These are phyloP conservation scores for Pantelozetes paolii DNA, from an alignment of 2,888 invertebrate species.

Conservation along the genomic window DNA sequence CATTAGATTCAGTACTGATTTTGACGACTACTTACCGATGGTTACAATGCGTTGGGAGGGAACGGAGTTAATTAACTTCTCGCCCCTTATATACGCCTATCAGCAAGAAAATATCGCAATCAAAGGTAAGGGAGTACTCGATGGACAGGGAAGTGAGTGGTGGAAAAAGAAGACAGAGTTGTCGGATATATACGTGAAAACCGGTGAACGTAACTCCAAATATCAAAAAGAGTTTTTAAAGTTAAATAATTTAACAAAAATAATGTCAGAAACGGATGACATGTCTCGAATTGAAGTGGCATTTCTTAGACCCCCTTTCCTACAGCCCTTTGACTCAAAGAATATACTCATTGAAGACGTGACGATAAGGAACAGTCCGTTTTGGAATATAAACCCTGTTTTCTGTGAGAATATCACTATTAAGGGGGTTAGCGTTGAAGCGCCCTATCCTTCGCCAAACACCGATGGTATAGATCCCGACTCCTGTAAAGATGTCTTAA, in stretches of 20 bases:
- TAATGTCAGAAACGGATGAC: not conserved
- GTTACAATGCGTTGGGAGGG: slow-evolving; percentile 12
- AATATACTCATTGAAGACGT: slow-evolving; percentile 2
- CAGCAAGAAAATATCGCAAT: slow-evolving; percentile 19
- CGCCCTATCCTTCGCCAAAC: not conserved
- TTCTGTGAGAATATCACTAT: slow-evolving; percentile 16
- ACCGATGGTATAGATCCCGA: slow-evolving; percentile 32
- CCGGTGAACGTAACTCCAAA: not conserved
- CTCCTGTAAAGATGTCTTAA: slow-evolving; percentile 2
- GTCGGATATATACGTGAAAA: not conserved
- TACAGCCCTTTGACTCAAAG: not conserved
- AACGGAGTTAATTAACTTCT: not conserved
- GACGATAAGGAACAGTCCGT: not conserved
- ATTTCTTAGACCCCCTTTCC: not conserved
- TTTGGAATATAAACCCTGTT: slow-evolving; percentile 14
- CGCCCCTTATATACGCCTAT: slow-evolving; percentile 10
- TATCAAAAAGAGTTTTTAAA: not conserved
- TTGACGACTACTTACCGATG: slow-evolving; percentile 23
- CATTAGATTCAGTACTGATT: slow-evolving; percentile 23
- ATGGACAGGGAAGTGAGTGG: slow-evolving; percentile 16
- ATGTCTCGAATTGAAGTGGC: not conserved
- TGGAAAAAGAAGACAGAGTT: not conserved
- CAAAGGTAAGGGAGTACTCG: slow-evolving; percentile 3
- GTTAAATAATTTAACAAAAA: not conserved
- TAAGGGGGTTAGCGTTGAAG: not conserved